Conservation (phyloP, 2,113 vertebrate genomes). For the Colossoma macropomum region DNA sequence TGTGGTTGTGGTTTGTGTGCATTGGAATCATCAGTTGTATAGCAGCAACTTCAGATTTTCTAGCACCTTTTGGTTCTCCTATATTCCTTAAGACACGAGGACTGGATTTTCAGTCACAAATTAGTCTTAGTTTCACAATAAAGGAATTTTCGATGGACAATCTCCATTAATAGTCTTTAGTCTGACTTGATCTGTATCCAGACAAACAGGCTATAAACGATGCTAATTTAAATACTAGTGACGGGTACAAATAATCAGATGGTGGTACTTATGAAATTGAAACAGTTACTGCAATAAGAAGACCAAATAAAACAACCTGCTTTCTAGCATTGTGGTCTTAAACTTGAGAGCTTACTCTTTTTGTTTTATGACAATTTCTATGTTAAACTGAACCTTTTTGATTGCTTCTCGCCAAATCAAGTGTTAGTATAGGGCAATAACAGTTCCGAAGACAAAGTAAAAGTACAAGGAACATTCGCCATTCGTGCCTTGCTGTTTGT, state of each 20-base stretch:
- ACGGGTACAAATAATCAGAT: not conserved
- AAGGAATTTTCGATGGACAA: not conserved
- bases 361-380: not conserved
- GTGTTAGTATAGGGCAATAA: not conserved
- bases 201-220: too few species aligned
- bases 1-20: not conserved
- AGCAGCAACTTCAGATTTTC: not conserved
- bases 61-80: not conserved
- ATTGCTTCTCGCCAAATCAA: not conserved
- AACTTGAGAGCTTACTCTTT: not conserved
- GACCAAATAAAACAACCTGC: not conserved
- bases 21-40: not conserved
- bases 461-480: not conserved
- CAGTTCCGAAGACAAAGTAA: not conserved
- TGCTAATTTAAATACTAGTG: too few species aligned
- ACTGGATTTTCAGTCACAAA: not conserved
- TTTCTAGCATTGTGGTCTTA: not conserved
- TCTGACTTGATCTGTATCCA: not conserved
- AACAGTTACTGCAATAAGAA: not conserved
- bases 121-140: not conserved
- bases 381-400: not conserved
- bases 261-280: not conserved
- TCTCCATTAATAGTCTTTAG: not conserved
- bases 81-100: not conserved
- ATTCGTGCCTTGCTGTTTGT: constrained; percentile 1